phyloP scores from a whole-genome alignment of 2,113 vertebrate species.

The Eulemur macaco region DNA sequence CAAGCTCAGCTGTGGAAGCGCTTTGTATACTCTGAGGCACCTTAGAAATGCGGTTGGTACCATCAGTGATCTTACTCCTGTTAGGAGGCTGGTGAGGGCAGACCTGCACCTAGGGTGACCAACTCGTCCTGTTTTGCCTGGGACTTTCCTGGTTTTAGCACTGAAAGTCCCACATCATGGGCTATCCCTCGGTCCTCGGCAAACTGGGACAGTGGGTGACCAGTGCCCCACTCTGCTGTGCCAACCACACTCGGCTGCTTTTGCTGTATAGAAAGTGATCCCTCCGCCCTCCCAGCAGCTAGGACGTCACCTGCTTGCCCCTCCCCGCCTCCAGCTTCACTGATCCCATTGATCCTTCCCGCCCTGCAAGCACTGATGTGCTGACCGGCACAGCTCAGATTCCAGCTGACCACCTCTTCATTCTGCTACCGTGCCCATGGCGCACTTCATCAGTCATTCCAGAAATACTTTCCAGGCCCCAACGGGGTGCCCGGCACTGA shows the following conservation, averaged over 20 bases:
- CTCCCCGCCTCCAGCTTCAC: too few species aligned
- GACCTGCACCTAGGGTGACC: background rate
- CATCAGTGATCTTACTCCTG: fast-evolving
- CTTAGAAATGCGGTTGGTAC: background rate
- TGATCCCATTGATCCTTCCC: too few species aligned
- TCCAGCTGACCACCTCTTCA: background rate
- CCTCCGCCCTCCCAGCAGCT: background rate
- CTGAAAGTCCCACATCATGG: background rate
- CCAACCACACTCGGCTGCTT: background rate
- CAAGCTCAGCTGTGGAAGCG: fast-evolving
- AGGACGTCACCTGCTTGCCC: background rate
- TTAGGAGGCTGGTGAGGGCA: background rate
- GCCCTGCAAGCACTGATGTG: fast-evolving
- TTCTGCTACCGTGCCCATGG: background rate
- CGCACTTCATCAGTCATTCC: background rate
- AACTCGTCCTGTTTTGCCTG: fast-evolving
- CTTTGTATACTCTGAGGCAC: background rate
- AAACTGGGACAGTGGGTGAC: background rate
- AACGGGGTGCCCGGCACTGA: background rate
- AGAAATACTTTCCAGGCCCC: background rate
- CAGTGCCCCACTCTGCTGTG: background rate
- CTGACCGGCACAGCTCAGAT: background rate
- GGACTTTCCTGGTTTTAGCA: too few species aligned
- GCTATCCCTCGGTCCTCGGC: background rate
- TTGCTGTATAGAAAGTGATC: fast-evolving